phyloP scores from a whole-genome alignment of 2,888 invertebrate species.

The Oscheius sp. region DNA sequence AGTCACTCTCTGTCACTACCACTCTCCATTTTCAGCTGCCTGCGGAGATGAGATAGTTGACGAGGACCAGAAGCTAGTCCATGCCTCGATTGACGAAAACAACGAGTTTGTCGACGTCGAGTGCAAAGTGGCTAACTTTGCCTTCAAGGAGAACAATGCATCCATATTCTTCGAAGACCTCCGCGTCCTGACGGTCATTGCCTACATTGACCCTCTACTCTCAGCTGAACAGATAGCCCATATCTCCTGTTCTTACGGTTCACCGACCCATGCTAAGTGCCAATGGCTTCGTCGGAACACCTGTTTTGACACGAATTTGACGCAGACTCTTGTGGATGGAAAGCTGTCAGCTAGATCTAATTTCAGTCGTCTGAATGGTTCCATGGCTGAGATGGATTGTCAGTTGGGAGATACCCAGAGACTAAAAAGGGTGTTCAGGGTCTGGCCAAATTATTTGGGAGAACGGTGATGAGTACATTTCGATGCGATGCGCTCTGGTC shows the following conservation, averaged over 20 bases:
- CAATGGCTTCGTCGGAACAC: conserved; percentile 61
- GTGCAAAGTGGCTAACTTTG: conserved; percentile 59
- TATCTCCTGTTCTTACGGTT: conserved; percentile 57
- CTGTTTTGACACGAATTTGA: conserved; percentile 57
- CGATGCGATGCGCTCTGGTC: conserved; percentile 53
- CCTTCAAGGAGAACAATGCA: conserved; percentile 43
- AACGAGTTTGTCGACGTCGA: conserved; percentile 64
- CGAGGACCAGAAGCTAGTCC: conserved; percentile 62
- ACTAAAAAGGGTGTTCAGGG: conserved; percentile 37
- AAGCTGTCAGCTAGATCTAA: conserved; percentile 8
- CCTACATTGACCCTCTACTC: conserved; percentile 58
- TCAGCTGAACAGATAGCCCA: conserved; percentile 61
- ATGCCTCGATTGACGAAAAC: conserved; percentile 59
- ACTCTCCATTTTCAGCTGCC: conserved; percentile 40
- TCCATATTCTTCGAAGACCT: conserved; percentile 59
- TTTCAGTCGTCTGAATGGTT: conserved; percentile 18
- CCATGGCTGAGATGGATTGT: conserved; percentile 26
- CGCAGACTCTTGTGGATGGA: conserved; percentile 33
- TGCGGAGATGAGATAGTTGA: conserved; percentile 61
- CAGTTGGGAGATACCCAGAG: not conserved
- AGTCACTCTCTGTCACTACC: not conserved
- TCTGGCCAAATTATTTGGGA: conserved; percentile 61
- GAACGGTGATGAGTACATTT: conserved; percentile 64
- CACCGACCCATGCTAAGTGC: conserved; percentile 47
- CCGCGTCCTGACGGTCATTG: conserved; percentile 58